Base-by-base conservation (phyloP, 1,140 invertebrate species). In the Coptotermes formosanus region DNA sequence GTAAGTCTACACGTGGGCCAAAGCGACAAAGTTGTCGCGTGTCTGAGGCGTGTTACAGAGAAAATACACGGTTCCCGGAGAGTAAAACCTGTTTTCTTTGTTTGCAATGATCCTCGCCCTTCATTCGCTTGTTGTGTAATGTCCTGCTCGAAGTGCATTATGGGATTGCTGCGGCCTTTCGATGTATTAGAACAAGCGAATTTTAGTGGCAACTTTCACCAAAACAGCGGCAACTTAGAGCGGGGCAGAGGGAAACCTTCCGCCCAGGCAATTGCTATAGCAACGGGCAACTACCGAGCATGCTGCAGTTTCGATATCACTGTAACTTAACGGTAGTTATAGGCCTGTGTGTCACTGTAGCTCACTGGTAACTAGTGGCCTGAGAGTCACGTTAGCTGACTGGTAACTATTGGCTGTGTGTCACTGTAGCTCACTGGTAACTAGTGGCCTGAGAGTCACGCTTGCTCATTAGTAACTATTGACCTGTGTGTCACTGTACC, bases 201-300 rank as follows among this genome's bases (percentile, higher is more conserved):
- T 75, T 75, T 75, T 75, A 75, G 64, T 75, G 64, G 64, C 64
- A 75, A 75, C 64, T 75, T 75, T 75, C 64, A 75, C 64, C 64
- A 75, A 75, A 75, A 75, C 64, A n/a, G 25, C n/a, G 14, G 64
- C n/a, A 75, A 75, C 64, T 75, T 75, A 30, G 64, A 30, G 8
- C 9, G 64, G 25, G 64, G 7, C 9, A 25, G n/a, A 25, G 64
- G n/a, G 64, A 30, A 75, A 75, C 64, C 64, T 75, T 75, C 64
- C 64, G 64, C 64, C 64, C 64, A 75, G 14, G 4, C 64, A 7
- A 2, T 30, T 75, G 64, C 64, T 75, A 75, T n/a, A 75, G 64
- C 64, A 30, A 75, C n/a, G 14, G 64, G n/a, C 64, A 75, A 75
- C 64, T 25, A 30, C n/a, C 64, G 64, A 75, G 64, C 52, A 55